These are phyloP conservation scores for Microtus oregoni DNA, from an alignment of 2,113 vertebrate genomes.

Conservation along the genomic window DNA sequence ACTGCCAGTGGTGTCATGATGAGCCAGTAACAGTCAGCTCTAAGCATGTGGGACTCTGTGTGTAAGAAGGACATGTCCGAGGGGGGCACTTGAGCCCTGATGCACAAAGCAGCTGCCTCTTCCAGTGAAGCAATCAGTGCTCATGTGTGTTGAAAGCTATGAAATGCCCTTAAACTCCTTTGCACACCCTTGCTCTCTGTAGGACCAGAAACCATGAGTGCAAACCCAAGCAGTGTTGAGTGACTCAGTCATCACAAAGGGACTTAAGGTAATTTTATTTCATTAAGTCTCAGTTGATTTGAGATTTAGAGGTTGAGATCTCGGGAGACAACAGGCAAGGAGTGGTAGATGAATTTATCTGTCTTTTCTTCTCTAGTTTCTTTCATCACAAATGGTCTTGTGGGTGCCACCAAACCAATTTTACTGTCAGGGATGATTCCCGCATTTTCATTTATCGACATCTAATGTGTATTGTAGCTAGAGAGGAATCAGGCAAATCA, in stretches of 20 bases:
- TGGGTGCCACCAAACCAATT: background rate
- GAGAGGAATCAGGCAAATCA: background rate
- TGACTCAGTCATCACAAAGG: background rate
- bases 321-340: background rate
- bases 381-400: background rate
- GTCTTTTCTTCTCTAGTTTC: background rate
- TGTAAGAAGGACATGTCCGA: background rate
- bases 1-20: background rate
- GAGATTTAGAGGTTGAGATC: slow-evolving; percentile 33
- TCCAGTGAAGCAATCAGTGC: background rate
- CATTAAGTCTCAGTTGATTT: background rate
- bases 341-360: background rate
- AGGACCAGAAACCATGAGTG: background rate
- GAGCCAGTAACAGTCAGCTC: accelerated
- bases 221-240: background rate
- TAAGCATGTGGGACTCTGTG: background rate
- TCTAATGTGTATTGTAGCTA: background rate
- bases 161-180: background rate
- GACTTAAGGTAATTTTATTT: background rate
- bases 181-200: background rate
- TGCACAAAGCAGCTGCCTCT: background rate
- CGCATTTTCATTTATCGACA: background rate
- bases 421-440: background rate
- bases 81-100: background rate
- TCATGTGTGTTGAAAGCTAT: background rate